These are phyloP conservation scores for Oncorhynchus clarkii DNA, from an alignment of 2,113 vertebrate genomes.

Conservation along the genomic window DNA sequence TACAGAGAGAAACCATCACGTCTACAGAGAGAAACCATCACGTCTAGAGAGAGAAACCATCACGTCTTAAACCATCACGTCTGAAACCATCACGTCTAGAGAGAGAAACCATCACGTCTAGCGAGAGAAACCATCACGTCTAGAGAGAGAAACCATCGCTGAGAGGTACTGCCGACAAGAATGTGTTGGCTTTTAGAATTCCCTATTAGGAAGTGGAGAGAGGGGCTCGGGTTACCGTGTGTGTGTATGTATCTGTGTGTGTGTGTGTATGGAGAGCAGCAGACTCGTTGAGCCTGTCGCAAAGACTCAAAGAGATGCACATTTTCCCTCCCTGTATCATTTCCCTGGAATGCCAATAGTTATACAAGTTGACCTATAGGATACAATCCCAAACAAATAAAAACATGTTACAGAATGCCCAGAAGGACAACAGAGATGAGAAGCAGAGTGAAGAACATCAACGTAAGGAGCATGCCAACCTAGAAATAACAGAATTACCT, in stretches of 20 bases:
- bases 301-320: constrained; percentile 12
- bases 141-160: no score
- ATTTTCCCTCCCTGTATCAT: neutral
- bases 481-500: constrained; percentile 15
- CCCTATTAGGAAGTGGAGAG: constrained; percentile 10
- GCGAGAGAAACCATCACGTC: no score
- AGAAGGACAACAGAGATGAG: neutral
- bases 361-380: neutral
- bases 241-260: neutral
- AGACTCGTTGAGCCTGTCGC: neutral
- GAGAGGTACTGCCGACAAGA: constrained; percentile 6
- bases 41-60: no score
- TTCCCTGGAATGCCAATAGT: neutral
- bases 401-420: neutral
- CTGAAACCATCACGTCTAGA: no score
- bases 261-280: neutral
- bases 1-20: no score
- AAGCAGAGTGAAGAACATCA: neutral
- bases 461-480: neutral
- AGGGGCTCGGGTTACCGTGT: constrained; percentile 26
- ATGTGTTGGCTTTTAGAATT: constrained; percentile 10
- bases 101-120: no score
- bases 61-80: no score
- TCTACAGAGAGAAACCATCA: no score
- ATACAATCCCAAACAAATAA: neutral